These are phyloP conservation scores for Leptogaster cylindrica DNA, from an alignment of 2,888 invertebrate species.

Conservation along the genomic window DNA sequence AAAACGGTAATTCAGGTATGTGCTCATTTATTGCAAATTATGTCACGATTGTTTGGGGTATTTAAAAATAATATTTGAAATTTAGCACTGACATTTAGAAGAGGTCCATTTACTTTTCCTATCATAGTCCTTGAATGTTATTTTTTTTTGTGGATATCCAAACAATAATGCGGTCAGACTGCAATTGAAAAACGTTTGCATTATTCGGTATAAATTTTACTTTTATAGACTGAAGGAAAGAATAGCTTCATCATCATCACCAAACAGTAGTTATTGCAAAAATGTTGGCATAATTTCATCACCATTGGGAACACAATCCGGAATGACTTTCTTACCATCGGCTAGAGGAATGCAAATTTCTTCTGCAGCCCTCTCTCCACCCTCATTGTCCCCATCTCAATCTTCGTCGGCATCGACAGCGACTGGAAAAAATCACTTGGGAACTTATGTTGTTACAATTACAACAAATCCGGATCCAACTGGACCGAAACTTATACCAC, in stretches of 20 bases:
- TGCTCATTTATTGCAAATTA: no score
- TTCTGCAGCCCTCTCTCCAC: constrained; percentile 21
- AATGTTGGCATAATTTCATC: constrained; percentile 11
- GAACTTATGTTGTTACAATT: background rate
- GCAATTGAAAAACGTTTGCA: background rate
- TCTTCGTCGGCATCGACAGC: constrained; percentile 37
- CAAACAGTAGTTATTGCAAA: constrained; percentile 22
- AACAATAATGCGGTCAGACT: no score
- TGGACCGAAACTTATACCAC: constrained; percentile 19
- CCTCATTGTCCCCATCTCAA: constrained; percentile 34
- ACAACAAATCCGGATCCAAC: constrained; percentile 27
- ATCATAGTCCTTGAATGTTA: no score
- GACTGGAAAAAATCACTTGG: constrained; percentile 19
- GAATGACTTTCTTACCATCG: constrained; percentile 7
- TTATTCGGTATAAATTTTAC: no score
- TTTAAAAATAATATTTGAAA: no score
- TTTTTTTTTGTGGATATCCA: no score
- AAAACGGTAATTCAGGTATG: no score
- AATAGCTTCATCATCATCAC: constrained; percentile 48
- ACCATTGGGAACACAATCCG: constrained; percentile 11
- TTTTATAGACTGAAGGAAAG: constrained; percentile 49
- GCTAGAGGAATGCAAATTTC: background rate
- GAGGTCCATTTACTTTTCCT: no score
- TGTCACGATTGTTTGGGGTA: no score
- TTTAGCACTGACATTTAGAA: no score